phyloP scores from a whole-genome alignment of 30 jellyfish, hydroid and myxozoan genomes.

The Catostylus mosaicus region DNA sequence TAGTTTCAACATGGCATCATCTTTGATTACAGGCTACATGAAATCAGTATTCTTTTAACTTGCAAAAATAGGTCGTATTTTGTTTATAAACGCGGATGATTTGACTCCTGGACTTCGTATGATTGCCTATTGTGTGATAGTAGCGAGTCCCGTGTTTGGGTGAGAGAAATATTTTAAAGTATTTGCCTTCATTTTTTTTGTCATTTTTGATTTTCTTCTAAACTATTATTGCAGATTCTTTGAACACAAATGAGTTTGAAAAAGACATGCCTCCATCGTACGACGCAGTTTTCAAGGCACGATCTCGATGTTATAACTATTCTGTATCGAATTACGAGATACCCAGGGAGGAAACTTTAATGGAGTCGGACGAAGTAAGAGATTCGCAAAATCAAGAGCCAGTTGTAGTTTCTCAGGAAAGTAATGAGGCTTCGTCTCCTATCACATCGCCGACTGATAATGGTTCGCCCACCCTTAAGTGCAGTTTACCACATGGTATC shows the following conservation, averaged over 20 bases:
- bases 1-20: too few relatives aligned
- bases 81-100: too few relatives aligned
- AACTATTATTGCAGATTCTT: conserved; percentile 67
- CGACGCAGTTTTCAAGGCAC: conserved; percentile 85
- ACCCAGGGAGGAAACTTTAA: conserved; percentile 79
- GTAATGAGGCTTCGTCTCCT: neutral
- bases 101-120: too few relatives aligned
- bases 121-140: too few relatives aligned
- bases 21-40: too few relatives aligned
- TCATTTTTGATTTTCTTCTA: neutral
- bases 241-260: conserved; percentile 96
- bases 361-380: conserved; percentile 4
- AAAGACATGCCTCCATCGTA: conserved; percentile 82
- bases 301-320: conserved; percentile 85
- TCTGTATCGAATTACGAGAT: conserved; percentile 54
- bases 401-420: neutral
- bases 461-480: neutral
- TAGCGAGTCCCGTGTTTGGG: too few relatives aligned
- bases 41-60: too few relatives aligned
- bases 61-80: too few relatives aligned
- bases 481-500: neutral
- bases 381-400: neutral
- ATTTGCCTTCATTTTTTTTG: too few relatives aligned
- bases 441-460: neutral
- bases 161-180: too few relatives aligned